Evolutionary conservation across 1,140 invertebrate species (phyloP).

Genomic region (Saccostrea glomerata): DNA sequence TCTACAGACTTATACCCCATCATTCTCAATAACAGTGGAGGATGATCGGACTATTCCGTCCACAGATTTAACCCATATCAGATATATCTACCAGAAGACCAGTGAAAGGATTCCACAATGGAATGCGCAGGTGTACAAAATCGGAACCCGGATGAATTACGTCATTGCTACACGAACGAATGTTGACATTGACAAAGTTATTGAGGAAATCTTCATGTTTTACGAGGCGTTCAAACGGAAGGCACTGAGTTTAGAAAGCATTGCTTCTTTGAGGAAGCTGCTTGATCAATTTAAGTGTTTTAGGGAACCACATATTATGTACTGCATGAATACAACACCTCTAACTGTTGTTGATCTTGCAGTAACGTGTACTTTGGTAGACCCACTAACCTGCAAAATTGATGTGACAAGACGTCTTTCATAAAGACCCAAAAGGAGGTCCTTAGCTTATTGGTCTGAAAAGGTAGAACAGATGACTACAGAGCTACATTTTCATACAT

Average conservation of each 20-base stretch:
- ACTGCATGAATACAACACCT: not conserved
- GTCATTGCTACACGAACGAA: not conserved
- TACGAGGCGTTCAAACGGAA: not conserved
- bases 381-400: conserved; percentile 2
- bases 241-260: not conserved
- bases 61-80: not conserved
- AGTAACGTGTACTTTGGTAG: not conserved
- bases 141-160: conserved; percentile 10
- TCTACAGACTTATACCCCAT: not conserved
- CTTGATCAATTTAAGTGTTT: not conserved
- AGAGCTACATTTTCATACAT: no score
- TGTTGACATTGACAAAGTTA: not conserved
- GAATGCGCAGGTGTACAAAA: not conserved
- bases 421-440: not conserved
- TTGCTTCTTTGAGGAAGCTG: not conserved
- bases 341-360: not conserved
- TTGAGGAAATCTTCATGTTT: not conserved
- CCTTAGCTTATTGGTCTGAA: no score
- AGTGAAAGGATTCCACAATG: not conserved
- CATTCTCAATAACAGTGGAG: not conserved
- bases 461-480: not conserved
- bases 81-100: conserved; percentile 13
- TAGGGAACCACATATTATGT: not conserved
- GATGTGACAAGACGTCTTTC: not conserved
- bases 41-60: not conserved